Base-by-base conservation (phyloP, 2,888 invertebrate genomes). In the Rapana venosa region DNA sequence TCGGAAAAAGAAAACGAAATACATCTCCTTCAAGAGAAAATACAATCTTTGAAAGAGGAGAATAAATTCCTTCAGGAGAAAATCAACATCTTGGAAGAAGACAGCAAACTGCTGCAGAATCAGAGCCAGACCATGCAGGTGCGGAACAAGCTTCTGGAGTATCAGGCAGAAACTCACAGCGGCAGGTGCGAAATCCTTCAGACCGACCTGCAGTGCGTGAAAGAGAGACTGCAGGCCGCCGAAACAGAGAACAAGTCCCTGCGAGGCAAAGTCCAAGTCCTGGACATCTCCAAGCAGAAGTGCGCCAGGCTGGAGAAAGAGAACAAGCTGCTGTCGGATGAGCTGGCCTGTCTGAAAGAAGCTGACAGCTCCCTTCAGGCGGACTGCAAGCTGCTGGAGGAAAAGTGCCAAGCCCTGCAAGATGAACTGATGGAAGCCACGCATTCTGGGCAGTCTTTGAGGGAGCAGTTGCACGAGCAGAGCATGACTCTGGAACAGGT, bases 1-100 rank as follows among this genome's bases (percentile, higher is more conserved):
- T 91, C 88, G n/a, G 36, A 86, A 91, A 91, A n/a, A n/a, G n/a
- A n/a, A n/a, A n/a, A 32, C 88, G 90, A 87, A 91, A 92, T 30
- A 87, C 91, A 32, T 90, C 91, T 66, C 92, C 91, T 90, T 22
- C 70, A 87, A 32, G 66, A 83, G 11, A 87, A 77, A 30, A 20
- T 87, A 8, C 30, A 77, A 58, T 66, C 35, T 26, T 70, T 89
- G 56, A 66, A 90, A 26, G 89, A 87, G 2, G 87, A 86, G 70
- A 85, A 77, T 36, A 84, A 30, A 47, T 90, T 87, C 32, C 70
- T 90, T 22, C 86, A 70, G 13, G 87, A 88, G 30, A 90, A 88
- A 47, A 88, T 87, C 26, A 32, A 79, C 20, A 77, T 86, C 58
- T 47, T 89, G 22, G 83, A 89, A 66, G 87, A 89, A 32, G 74